These are phyloP conservation scores for Brachyalestes nurse DNA, from an alignment of 2,797 vertebrate species.

Conservation along the genomic window DNA sequence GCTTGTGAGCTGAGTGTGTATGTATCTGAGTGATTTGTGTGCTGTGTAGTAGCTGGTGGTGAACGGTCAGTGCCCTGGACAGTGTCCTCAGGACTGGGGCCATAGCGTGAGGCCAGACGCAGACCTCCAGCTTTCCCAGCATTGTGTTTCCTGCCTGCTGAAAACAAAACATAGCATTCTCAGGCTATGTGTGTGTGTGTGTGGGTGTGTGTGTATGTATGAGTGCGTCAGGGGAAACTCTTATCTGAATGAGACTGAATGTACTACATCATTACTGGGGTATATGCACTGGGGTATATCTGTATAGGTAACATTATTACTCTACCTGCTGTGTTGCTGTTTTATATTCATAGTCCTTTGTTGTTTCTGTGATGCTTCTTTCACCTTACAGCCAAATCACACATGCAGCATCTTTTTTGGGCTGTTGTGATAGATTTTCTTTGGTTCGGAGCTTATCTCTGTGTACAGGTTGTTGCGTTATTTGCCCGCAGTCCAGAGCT, in stretches of 20 bases:
- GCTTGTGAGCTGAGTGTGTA: not conserved
- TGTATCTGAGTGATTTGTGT: not conserved
- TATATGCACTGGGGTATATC: not conserved
- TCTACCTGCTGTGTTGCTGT: not conserved
- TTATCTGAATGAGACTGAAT: no score
- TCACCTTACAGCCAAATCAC: not conserved
- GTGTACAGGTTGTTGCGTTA: not conserved
- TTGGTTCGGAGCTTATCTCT: conserved; percentile 3
- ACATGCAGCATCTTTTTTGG: conserved; percentile 1
- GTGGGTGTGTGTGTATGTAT: not conserved
- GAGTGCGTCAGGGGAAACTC: conserved; percentile 29
- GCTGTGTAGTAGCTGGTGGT: conserved; percentile 11
- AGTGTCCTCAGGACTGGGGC: conserved; percentile 19
- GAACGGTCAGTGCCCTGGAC: not conserved
- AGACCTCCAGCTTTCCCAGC: conserved; percentile 67
- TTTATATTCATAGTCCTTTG: not conserved
- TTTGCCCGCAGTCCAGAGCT: not conserved
- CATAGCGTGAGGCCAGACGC: conserved; percentile 36
- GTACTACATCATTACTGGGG: not conserved
- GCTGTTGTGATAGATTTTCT: not conserved
- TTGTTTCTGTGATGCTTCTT: not conserved
- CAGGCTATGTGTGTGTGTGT: conserved; percentile 41
- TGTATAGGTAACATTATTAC: not conserved
- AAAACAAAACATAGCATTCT: conserved; percentile 63
- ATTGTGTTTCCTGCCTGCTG: conserved; percentile 69